Base-by-base conservation (phyloP, 2,888 invertebrate genomes). In the Cephus nigrinus region DNA sequence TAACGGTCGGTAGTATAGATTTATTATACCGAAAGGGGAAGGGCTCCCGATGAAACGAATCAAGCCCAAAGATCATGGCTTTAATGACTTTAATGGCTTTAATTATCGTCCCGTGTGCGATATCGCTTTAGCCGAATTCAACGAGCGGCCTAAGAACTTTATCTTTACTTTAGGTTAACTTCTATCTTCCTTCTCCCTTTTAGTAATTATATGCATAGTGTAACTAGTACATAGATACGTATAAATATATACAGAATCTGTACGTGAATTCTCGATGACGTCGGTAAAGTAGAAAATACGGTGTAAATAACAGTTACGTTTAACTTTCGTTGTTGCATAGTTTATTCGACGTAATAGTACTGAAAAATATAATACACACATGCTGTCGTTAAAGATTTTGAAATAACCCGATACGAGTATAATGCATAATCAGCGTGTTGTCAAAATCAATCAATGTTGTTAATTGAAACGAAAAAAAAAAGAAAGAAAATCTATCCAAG, bases 51-150 rank as follows among this genome's bases (percentile, higher is more conserved):
- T 55, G 40, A 55, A 55, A 55, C 23, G 4, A 32, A 71, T 32
- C 71, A 71, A 75, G 71, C 81, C 81, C 82, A 82, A 82, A 82
- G 77, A 83, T 79, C 78, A 80, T 78, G 80, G 81, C 79, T 82
- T 82, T 83, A 80, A 81, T 40, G 15, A 40, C 40, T 15, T 40
- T 40, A 40, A 40, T 40, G 15, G 40, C 40, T 40, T 55, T 55
- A 55, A 55, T 55, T 55, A 55, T 23, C 40, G 23, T 55, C 40
- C 40, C 40, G 40, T 55, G 40, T 23, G 31, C 71, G 71, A 71
- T 71, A 12, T 33, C 34, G 68, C 15, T 15, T 68, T 77, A 35
- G 76, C 72, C 68, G 34, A 75, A 78, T 80, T 76, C 68, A 32
- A 75, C 30, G 76, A 80, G 79, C 71, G 69, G 76, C 76, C 78